Conservation (phyloP, 2,888 invertebrate genomes). For the Meganola albula region DNA sequence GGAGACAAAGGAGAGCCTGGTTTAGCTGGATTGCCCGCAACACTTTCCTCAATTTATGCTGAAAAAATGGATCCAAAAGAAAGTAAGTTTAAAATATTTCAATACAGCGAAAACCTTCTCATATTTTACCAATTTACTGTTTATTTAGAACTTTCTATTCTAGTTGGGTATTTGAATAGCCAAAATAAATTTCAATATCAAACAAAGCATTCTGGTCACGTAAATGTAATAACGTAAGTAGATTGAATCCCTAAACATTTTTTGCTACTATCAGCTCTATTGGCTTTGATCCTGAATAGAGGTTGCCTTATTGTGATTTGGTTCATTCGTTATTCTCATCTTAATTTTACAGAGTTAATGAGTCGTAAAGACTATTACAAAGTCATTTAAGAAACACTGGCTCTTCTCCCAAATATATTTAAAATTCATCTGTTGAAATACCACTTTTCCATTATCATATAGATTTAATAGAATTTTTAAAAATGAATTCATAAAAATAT, state of each 20-base stretch:
- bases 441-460: too few relatives aligned
- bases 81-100: conserved; percentile 39
- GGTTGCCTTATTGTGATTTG: conserved; percentile 31
- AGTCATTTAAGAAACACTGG: too few relatives aligned
- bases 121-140: conserved; percentile 30
- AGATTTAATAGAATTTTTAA: too few relatives aligned
- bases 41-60: conserved; percentile 53
- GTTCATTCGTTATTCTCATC: conserved; percentile 5
- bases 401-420: too few relatives aligned
- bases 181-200: conserved; percentile 50
- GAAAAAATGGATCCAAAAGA: conserved; percentile 36
- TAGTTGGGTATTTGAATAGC: conserved; percentile 34
- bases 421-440: too few relatives aligned
- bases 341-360: too few relatives aligned
- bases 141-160: conserved; percentile 34
- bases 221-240: conserved; percentile 56
- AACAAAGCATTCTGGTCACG: conserved; percentile 50
- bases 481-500: neutral
- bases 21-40: conserved; percentile 85
- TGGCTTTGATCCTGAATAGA: conserved; percentile 45
- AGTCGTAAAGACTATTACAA: too few relatives aligned
- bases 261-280: conserved; percentile 48
- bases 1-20: conserved; percentile 85
- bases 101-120: conserved; percentile 22
- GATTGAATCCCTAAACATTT: conserved; percentile 56